phyloP scores from a whole-genome alignment of 2,113 vertebrate genomes.

The Vidua chalybeata region DNA sequence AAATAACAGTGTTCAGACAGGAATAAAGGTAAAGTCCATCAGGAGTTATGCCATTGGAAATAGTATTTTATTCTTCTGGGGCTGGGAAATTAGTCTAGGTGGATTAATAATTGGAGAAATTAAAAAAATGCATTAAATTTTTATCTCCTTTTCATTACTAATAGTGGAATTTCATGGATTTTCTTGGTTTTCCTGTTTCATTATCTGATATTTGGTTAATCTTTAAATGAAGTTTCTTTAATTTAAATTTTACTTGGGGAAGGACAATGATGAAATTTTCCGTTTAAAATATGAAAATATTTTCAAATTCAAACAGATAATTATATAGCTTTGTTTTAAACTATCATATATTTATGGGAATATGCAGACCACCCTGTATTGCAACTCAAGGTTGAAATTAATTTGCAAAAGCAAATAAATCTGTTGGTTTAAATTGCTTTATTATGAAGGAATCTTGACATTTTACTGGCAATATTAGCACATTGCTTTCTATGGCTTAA shows the following conservation, averaged over 20 bases:
- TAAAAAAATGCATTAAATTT: neutral
- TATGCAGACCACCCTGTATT: neutral
- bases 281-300: neutral
- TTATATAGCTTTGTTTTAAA: neutral
- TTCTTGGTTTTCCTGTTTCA: neutral
- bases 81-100: neutral
- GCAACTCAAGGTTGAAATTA: neutral
- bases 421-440: neutral
- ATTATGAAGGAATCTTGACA: neutral
- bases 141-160: neutral
- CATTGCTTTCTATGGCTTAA: neutral
- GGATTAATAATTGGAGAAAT: neutral
- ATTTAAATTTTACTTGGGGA: neutral
- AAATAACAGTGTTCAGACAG: neutral
- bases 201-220: neutral
- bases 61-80: neutral
- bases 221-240: neutral
- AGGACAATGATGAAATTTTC: neutral
- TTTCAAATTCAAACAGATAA: neutral
- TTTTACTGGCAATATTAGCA: neutral
- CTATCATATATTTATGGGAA: neutral
- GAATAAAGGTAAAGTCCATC: neutral
- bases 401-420: neutral
- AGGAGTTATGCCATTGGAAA: neutral
- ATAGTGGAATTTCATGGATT: neutral